Evolutionary conservation across 2,797 vertebrate species (phyloP).

Genomic region (Alectoris magna): DNA sequence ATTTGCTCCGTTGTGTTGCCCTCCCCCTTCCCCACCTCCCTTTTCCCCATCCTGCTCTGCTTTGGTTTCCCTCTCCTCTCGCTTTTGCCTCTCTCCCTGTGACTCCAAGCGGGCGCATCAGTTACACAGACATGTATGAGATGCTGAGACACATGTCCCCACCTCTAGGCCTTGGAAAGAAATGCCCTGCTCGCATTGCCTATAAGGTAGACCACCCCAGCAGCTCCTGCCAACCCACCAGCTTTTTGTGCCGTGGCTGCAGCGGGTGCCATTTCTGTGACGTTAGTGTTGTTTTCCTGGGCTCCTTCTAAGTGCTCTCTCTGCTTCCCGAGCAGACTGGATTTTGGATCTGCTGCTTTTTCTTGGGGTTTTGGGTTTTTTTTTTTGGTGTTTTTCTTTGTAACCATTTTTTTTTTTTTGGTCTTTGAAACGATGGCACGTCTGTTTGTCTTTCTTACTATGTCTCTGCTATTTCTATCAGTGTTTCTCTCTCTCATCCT

Average conservation of each 20-base stretch:
- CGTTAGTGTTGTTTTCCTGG: slow-evolving; percentile 32
- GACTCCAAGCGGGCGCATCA: slow-evolving; percentile 94
- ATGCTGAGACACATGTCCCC: slow-evolving; percentile 99
- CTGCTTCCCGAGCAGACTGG: slow-evolving; percentile 40
- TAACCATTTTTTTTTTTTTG: neutral
- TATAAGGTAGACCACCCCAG: slow-evolving; percentile 92
- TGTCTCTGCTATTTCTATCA: slow-evolving; percentile 35
- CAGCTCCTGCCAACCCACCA: slow-evolving; percentile 49
- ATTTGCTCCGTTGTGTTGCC: slow-evolving; percentile 56
- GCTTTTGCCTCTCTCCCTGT: slow-evolving; percentile 71
- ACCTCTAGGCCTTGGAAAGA: slow-evolving; percentile 99
- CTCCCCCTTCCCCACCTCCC: neutral
- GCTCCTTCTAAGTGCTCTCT: slow-evolving; percentile 46
- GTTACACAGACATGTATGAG: slow-evolving; percentile 99
- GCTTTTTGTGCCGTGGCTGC: slow-evolving; percentile 72
- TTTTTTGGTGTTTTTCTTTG: neutral
- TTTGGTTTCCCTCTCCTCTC: slow-evolving; percentile 75
- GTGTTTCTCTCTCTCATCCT: slow-evolving; percentile 34
- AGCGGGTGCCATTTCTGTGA: slow-evolving; percentile 55
- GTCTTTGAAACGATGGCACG: slow-evolving; percentile 22
- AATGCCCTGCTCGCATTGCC: slow-evolving; percentile 97
- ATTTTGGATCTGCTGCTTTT: neutral
- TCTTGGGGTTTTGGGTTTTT: neutral
- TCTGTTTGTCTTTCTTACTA: slow-evolving; percentile 43
- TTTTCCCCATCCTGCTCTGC: neutral